Percentiles rank a stretch among this genome's conserved stretches.
Conservation (phyloP, 1,140 invertebrate genomes). For the Steinernema khuongi region DNA sequence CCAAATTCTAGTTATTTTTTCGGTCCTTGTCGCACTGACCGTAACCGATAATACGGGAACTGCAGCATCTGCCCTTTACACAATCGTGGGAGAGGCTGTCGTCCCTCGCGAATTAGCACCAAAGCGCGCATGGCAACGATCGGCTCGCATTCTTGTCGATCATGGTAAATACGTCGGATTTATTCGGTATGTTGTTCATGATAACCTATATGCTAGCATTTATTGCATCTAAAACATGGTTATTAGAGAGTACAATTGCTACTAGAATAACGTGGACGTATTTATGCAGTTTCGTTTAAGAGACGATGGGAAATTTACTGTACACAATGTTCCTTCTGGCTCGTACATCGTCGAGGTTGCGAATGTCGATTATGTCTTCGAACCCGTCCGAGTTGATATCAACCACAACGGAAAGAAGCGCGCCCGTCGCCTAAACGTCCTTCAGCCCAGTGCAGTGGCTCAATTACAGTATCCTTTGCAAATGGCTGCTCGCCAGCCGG, state of each 20-base stretch:
- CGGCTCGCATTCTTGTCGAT: constrained; percentile 44
- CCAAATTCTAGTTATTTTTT: background rate
- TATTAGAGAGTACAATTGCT: constrained; percentile 4
- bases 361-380: constrained; percentile 82
- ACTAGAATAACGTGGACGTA: too few species aligned
- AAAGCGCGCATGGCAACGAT: background rate
- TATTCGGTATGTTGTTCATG: constrained; percentile 38
- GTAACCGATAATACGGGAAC: background rate
- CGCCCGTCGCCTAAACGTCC: constrained; percentile 85
- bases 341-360: constrained; percentile 89
- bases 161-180: constrained; percentile 56
- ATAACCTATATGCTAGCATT: constrained; percentile 22
- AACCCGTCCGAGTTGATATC: constrained; percentile 85
- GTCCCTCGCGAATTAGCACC: constrained; percentile 23
- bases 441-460: constrained; percentile 61
- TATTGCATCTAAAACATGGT: background rate
- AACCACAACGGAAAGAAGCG: constrained; percentile 91
- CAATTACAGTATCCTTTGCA: constrained; percentile 52
- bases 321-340: constrained; percentile 82
- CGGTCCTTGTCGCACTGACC: background rate
- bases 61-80: constrained; percentile 22
- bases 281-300: too few species aligned
- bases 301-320: constrained; percentile 83
- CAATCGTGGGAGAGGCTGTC: constrained; percentile 40
- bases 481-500: constrained; percentile 51